phyloP scores from a whole-genome alignment of 2,797 vertebrate genomes.

The Tamandua tetradactyla region DNA sequence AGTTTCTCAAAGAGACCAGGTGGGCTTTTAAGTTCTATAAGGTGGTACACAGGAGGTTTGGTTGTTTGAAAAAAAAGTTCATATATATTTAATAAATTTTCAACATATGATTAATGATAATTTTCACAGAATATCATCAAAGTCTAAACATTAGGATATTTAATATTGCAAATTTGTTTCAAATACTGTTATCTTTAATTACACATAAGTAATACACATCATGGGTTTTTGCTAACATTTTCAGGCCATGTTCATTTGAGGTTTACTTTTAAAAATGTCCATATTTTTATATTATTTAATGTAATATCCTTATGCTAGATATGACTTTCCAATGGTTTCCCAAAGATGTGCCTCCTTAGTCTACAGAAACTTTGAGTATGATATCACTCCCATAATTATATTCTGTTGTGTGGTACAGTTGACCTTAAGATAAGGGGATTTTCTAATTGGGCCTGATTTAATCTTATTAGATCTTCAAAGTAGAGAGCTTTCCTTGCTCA shows the following conservation, averaged over 20 bases:
- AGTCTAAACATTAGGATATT: neutral
- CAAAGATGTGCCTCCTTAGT: neutral
- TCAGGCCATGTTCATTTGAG: neutral
- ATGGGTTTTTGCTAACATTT: neutral
- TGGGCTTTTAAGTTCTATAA: neutral
- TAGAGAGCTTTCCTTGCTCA: neutral
- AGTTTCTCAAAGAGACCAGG: neutral
- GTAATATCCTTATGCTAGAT: neutral
- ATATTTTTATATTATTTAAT: neutral
- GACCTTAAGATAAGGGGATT: neutral
- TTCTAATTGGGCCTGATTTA: neutral
- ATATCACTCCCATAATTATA: neutral
- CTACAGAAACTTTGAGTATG: neutral
- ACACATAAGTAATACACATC: neutral
- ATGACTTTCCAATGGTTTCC: neutral
- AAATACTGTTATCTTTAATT: neutral
- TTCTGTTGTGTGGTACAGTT: neutral
- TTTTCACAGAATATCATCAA: neutral
- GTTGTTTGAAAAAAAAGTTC: neutral
- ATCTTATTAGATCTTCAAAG: neutral
- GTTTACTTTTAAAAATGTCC: neutral
- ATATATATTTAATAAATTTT: neutral
- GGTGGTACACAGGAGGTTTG: neutral
- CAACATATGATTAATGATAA: neutral
- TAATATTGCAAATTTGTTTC: neutral